Conservation (phyloP, 2,797 vertebrate genomes). For the Echeneis naucrates region DNA sequence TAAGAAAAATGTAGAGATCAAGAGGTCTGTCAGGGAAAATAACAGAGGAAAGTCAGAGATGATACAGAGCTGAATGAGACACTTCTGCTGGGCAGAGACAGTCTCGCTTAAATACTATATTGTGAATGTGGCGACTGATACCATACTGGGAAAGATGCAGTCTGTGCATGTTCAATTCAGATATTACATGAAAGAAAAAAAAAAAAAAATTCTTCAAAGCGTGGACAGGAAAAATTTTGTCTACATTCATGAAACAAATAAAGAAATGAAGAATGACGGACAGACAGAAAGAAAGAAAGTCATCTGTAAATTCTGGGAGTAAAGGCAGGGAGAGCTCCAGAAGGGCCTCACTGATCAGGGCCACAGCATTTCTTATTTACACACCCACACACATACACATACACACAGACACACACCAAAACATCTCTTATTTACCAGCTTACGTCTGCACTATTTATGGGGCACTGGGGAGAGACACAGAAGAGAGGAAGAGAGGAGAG, state of each 20-base stretch:
- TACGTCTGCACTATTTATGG: slow-evolving; percentile 90
- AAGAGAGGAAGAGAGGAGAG: slow-evolving; percentile 84
- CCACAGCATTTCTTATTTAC: slow-evolving; percentile 82
- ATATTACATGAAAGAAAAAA: background rate
- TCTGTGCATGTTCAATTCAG: background rate
- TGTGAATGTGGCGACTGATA: background rate
- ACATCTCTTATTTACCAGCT: slow-evolving; percentile 90
- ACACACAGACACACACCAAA: slow-evolving; percentile 70
- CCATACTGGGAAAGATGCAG: background rate
- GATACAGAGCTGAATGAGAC: background rate
- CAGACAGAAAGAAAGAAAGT: slow-evolving; percentile 45
- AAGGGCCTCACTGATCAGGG: slow-evolving; percentile 85
- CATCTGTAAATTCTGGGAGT: slow-evolving; percentile 71
- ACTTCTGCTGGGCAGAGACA: no score
- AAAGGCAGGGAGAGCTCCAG: slow-evolving; percentile 79
- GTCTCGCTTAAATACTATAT: background rate
- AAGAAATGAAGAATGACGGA: slow-evolving; percentile 14
- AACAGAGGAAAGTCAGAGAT: slow-evolving; percentile 40
- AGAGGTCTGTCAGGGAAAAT: slow-evolving; percentile 73
- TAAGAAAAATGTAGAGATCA: slow-evolving; percentile 79
- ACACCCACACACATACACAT: slow-evolving; percentile 50
- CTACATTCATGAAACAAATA: background rate
- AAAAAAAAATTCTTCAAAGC: background rate
- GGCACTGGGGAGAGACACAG: slow-evolving; percentile 83
- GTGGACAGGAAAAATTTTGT: background rate